Evolutionary conservation across 2,797 vertebrate genomes (phyloP), one percentile per base, ranked within the genome.

Genomic region (Apogon hyalosoma): DNA sequence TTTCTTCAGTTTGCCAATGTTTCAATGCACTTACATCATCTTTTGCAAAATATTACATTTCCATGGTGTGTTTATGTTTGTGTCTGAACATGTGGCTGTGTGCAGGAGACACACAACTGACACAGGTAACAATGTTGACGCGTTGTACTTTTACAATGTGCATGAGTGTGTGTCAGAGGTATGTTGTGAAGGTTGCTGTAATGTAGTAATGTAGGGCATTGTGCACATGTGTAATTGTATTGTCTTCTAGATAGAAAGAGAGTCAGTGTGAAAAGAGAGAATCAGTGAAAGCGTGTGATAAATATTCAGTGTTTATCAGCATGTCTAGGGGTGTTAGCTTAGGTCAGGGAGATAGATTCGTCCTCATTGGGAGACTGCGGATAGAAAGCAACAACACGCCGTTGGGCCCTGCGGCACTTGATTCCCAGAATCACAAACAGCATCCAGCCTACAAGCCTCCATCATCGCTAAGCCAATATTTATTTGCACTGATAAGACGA

Each of bases 241-340:
- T 67, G 64, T 70, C 24, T 69, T 18, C 13, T 40, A 33, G 41
- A 64, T 38, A 63, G 2, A 39, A 33, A 15, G 1, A 14, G 8
- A 24, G 31, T 45, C 7, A 10, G 12, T 16, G 38, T 14, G 40
- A 18, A 6, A 45, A 40, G 57, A 59, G 7, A 38, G 49, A 68
- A 11, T 2, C 14, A 39, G n/a, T 52, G 48, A 38, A 15, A 49
- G 67, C 46, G n/a, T 57, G 73, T 78, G 66, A 85, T 88, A 87
- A 80, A 90, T 86, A 90, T 89, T 85, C 78, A 84, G 77, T 81
- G 75, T 85, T 88, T 88, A 85, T 87, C 80, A 79, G 79, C 46
- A 53, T 80, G 75, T 86, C 80, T 84, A 33, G 16, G 55, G 69
- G 72, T 84, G 77, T 85, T 77, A 68, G 79, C 71, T 54, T 69